phyloP scores from a whole-genome alignment of 2,888 invertebrate genomes.

The Eristalis intricaria region DNA sequence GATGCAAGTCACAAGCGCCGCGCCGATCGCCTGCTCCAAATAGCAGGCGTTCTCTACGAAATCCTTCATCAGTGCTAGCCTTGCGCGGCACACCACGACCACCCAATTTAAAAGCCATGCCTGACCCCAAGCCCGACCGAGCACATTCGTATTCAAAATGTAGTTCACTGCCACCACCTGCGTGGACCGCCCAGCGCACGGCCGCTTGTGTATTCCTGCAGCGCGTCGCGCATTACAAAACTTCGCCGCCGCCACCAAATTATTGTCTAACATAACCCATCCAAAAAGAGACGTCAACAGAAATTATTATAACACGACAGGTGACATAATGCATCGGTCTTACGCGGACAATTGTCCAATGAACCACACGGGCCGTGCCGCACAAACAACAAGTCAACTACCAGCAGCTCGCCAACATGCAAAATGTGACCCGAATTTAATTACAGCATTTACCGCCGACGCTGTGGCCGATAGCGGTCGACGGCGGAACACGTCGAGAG shows the following conservation, averaged over 20 bases:
- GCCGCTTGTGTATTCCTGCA: constrained; percentile 41
- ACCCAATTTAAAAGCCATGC: background rate
- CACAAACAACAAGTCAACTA: constrained; percentile 44
- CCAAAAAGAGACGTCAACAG: constrained; percentile 30
- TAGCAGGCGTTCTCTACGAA: background rate
- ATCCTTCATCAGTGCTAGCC: background rate
- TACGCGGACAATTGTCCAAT: constrained; percentile 57
- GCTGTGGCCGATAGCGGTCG: background rate
- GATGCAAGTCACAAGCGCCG: background rate
- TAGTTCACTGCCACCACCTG: constrained; percentile 26
- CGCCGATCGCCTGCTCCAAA: background rate
- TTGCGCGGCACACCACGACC: background rate
- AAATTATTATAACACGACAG: constrained; percentile 39
- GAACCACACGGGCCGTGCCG: constrained; percentile 35
- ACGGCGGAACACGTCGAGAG: constrained; percentile 15
- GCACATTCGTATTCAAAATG: constrained; percentile 8
- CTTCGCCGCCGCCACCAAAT: constrained; percentile 29
- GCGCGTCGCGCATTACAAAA: constrained; percentile 38
- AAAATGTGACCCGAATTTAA: constrained; percentile 67
- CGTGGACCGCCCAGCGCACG: background rate
- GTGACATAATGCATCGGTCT: constrained; percentile 58
- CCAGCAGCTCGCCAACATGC: constrained; percentile 33
- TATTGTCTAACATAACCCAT: constrained; percentile 57
- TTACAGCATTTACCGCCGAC: constrained; percentile 26
- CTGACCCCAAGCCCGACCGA: background rate